phyloP scores from a whole-genome alignment of 2,888 invertebrate genomes.

The Dicyrtoma fusca region DNA sequence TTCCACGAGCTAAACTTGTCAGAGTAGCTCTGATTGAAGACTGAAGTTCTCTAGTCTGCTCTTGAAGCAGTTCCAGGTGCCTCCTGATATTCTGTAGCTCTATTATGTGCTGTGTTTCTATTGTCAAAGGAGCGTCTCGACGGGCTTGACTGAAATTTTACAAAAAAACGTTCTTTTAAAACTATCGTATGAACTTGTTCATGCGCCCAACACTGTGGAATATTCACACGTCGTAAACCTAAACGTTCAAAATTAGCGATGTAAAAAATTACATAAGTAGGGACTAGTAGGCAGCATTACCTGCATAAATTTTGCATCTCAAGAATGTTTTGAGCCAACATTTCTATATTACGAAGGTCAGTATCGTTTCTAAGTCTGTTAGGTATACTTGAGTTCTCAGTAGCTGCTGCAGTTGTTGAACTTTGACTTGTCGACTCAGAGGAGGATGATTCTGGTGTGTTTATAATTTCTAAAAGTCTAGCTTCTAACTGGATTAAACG shows the following conservation, averaged over 20 bases:
- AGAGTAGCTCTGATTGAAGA: slow-evolving; percentile 54
- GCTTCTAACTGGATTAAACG: slow-evolving; percentile 40
- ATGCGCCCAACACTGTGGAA: background rate
- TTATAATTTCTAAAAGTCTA: slow-evolving; percentile 35
- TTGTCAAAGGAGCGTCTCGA: slow-evolving; percentile 49
- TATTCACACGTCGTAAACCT: too few relatives aligned
- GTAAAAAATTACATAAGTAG: background rate
- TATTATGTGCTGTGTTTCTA: slow-evolving; percentile 54
- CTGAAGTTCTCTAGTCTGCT: slow-evolving; percentile 54
- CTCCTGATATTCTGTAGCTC: slow-evolving; percentile 53
- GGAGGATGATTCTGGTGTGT: slow-evolving; percentile 28
- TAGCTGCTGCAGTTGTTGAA: slow-evolving; percentile 25
- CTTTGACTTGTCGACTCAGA: background rate
- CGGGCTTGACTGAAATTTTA: slow-evolving; percentile 49
- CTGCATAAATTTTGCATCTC: slow-evolving; percentile 56
- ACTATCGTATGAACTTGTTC: too few relatives aligned
- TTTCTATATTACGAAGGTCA: slow-evolving; percentile 51
- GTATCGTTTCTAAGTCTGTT: slow-evolving; percentile 35
- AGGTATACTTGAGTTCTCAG: slow-evolving; percentile 24
- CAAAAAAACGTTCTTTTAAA: slow-evolving; percentile 2
- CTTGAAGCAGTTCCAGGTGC: slow-evolving; percentile 54
- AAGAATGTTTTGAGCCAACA: slow-evolving; percentile 54
- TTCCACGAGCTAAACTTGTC: slow-evolving; percentile 52
- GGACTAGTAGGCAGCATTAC: too few relatives aligned
- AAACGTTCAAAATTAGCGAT: background rate